These are phyloP conservation scores for Gobio occitaniae DNA, from an alignment of 2,797 vertebrate genomes.

Conservation along the genomic window DNA sequence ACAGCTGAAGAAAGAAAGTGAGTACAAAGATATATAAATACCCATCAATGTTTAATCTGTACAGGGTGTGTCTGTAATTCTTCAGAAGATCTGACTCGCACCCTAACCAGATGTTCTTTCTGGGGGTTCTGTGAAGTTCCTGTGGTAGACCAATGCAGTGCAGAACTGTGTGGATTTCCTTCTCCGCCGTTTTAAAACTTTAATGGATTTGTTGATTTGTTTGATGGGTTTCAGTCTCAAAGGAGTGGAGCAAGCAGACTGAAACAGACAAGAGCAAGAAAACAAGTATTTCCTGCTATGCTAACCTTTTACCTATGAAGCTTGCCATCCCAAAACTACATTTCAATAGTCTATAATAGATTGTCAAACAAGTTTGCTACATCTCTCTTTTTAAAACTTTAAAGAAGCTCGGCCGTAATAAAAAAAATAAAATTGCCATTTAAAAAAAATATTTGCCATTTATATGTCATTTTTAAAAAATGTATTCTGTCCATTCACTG, in stretches of 20 bases:
- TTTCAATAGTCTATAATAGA: not conserved
- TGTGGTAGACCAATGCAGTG: not conserved
- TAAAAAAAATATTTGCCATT: not conserved
- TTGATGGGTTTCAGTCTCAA: constrained; percentile 20
- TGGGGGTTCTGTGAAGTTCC: not conserved
- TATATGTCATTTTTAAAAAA: not conserved
- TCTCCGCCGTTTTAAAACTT: not conserved
- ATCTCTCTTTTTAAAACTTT: not conserved
- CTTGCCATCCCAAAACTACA: not conserved
- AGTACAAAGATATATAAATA: constrained; percentile 67
- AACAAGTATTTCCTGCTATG: constrained; percentile 42
- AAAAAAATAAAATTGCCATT: not conserved
- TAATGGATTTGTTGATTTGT: not conserved
- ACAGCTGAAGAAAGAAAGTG: constrained; percentile 89
- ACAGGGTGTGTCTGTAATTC: not conserved
- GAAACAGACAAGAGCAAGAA: constrained; percentile 20
- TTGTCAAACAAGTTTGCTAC: not conserved
- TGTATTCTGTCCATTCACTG: not conserved
- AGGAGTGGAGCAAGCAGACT: constrained; percentile 2
- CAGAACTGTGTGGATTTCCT: not conserved
- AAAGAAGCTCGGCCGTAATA: not conserved
- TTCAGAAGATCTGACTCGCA: not conserved
- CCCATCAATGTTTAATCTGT: not conserved
- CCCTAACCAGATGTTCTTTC: constrained; percentile 3
- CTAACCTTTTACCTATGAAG: not conserved